phyloP scores from a whole-genome alignment of 2,888 invertebrate genomes.

The Helobdella robusta region DNA sequence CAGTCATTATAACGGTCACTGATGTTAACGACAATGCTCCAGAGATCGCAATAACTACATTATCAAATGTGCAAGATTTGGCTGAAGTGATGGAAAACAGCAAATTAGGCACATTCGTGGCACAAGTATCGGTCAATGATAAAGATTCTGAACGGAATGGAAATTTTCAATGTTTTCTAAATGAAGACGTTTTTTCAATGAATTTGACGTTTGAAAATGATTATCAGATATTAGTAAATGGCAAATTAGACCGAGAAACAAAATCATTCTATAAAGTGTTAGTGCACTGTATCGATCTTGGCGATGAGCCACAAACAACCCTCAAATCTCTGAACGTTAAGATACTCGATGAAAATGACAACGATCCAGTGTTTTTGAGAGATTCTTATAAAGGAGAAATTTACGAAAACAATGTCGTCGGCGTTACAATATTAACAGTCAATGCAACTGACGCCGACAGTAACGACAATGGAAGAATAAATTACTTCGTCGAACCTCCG shows the following conservation, averaged over 20 bases:
- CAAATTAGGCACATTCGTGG: conserved; percentile 23
- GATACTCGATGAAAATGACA: conserved; percentile 29
- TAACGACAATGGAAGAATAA: conserved; percentile 70
- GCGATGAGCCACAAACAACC: conserved; percentile 30
- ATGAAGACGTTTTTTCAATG: conserved; percentile 16
- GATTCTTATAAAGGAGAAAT: conserved; percentile 58
- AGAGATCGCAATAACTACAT: conserved; percentile 24
- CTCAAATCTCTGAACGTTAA: conserved; percentile 49
- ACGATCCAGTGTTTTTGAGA: conserved; percentile 18
- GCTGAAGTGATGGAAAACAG: conserved; percentile 19
- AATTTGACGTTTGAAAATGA: conserved; percentile 14
- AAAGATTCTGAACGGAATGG: conserved; percentile 21
- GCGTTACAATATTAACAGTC: conserved; percentile 64
- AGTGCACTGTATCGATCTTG: conserved; percentile 49
- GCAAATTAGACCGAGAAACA: conserved; percentile 78
- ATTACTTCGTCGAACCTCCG: conserved; percentile 56
- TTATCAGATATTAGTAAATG: conserved; percentile 62
- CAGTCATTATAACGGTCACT: conserved; percentile 7
- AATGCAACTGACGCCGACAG: conserved; percentile 69
- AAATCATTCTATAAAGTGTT: conserved; percentile 83
- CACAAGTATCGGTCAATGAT: conserved; percentile 22
- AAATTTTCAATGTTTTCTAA: conserved; percentile 10
- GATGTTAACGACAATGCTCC: conserved; percentile 32
- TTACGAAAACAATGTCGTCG: conserved; percentile 67
- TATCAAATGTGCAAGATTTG: background rate